phyloP scores from a whole-genome alignment of 2,113 vertebrate species.

The Otocyon megalotis region DNA sequence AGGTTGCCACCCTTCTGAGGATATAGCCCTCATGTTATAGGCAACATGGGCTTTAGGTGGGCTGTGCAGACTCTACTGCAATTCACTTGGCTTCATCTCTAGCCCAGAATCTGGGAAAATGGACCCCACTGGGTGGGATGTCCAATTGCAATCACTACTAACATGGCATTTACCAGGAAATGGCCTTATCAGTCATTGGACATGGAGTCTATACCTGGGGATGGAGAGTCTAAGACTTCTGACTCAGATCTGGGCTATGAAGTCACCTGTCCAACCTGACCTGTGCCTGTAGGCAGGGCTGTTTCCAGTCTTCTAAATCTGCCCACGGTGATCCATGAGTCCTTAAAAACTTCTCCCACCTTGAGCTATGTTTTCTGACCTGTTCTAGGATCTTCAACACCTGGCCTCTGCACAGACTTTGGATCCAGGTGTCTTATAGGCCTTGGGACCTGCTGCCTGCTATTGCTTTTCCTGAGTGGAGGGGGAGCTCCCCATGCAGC shows the following conservation, averaged over 20 bases:
- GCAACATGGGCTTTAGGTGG: no score
- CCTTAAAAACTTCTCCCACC: background rate
- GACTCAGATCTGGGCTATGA: background rate
- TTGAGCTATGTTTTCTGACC: background rate
- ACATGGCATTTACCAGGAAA: rapidly evolving
- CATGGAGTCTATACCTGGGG: rapidly evolving
- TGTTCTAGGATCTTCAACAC: background rate
- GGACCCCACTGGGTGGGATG: background rate
- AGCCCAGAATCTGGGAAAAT: background rate
- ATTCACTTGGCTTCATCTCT: background rate
- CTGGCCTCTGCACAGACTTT: constrained; percentile 21
- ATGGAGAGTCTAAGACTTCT: background rate
- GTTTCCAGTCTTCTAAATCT: background rate
- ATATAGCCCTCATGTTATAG: background rate
- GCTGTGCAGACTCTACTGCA: background rate
- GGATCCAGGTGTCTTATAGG: background rate
- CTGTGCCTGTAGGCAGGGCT: rapidly evolving
- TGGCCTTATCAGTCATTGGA: rapidly evolving
- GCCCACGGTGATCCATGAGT: rapidly evolving
- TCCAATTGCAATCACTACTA: background rate
- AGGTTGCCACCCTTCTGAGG: rapidly evolving
- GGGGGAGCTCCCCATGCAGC: rapidly evolving
- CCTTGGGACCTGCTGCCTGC: background rate
- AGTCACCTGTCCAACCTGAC: background rate
- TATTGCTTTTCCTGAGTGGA: background rate